Evolutionary conservation across 2,113 vertebrate species (phyloP).

Genomic region (Paramormyrops kingsleyae): DNA sequence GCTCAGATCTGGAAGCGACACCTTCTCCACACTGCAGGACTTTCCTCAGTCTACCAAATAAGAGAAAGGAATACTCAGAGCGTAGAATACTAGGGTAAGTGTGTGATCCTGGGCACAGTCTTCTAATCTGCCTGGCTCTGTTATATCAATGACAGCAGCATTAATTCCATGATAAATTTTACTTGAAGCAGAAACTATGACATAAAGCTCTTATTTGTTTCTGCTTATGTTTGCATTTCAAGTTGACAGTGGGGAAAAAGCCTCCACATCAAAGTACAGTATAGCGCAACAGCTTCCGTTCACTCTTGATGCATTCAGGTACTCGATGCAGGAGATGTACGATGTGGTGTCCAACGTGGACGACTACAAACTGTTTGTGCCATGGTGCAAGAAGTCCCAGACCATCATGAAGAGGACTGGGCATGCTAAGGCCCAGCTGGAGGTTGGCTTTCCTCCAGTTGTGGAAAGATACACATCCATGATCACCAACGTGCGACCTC

Average conservation of each 20-base stretch:
- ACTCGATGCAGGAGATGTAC: constrained; percentile 93
- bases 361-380: constrained; percentile 87
- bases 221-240: background rate
- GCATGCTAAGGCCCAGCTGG: constrained; percentile 79
- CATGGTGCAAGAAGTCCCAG: constrained; percentile 89
- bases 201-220: background rate
- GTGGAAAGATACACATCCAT: constrained; percentile 88
- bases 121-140: background rate
- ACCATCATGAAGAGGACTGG: constrained; percentile 76
- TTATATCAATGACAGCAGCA: background rate
- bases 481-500: constrained; percentile 81
- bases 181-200: background rate
- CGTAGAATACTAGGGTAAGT: constrained; percentile 81
- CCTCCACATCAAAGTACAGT: background rate
- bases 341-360: constrained; percentile 88
- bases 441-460: constrained; percentile 86
- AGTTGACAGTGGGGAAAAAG: background rate
- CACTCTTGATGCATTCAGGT: constrained; percentile 63
- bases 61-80: constrained; percentile 87
- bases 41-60: constrained; percentile 83
- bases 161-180: background rate
- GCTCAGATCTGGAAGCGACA: constrained; percentile 43
- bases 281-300: background rate
- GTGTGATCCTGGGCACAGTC: background rate
- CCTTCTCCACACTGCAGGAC: constrained; percentile 54